These are phyloP conservation scores for Agelastica alni DNA, from an alignment of 2,888 invertebrate species.

Conservation along the genomic window DNA sequence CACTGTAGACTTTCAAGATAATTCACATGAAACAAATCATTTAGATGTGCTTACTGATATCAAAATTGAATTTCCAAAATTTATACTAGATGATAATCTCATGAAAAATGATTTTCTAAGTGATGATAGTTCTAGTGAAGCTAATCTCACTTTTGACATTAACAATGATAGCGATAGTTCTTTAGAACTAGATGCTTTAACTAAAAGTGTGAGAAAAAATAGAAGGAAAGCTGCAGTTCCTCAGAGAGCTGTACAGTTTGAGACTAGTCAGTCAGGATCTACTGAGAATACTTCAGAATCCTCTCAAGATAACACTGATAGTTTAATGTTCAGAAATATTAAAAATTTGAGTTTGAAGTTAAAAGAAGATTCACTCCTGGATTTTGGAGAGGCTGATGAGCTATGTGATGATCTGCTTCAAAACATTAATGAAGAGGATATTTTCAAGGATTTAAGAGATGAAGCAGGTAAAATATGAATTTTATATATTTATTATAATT, in stretches of 20 bases:
- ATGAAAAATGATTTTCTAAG: conserved; percentile 36
- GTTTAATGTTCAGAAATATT: conserved; percentile 29
- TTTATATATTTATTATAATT: not conserved
- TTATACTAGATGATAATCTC: conserved; percentile 37
- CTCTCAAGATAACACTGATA: conserved; percentile 44
- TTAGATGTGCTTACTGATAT: conserved; percentile 40
- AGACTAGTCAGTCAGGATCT: conserved; percentile 41
- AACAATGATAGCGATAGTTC: conserved; percentile 39
- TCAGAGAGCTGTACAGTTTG: conserved; percentile 48
- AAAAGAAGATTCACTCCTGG: conserved; percentile 27
- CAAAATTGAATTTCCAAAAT: conserved; percentile 40
- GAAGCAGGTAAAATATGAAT: conserved; percentile 43
- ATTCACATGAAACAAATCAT: conserved; percentile 32
- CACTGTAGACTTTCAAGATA: conserved; percentile 18
- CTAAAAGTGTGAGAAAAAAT: conserved; percentile 40
- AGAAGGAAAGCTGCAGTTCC: conserved; percentile 50
- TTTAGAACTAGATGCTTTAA: conserved; percentile 31
- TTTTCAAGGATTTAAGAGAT: conserved; percentile 51
- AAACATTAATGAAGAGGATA: conserved; percentile 50
- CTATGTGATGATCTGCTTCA: conserved; percentile 41
- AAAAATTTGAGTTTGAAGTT: conserved; percentile 29
- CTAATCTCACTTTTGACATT: conserved; percentile 32
- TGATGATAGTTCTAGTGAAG: conserved; percentile 36
- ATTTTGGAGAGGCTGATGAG: conserved; percentile 30
- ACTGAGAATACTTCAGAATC: conserved; percentile 45